Conservation (phyloP, 2,113 vertebrate genomes). For the Ammospiza nelsoni region DNA sequence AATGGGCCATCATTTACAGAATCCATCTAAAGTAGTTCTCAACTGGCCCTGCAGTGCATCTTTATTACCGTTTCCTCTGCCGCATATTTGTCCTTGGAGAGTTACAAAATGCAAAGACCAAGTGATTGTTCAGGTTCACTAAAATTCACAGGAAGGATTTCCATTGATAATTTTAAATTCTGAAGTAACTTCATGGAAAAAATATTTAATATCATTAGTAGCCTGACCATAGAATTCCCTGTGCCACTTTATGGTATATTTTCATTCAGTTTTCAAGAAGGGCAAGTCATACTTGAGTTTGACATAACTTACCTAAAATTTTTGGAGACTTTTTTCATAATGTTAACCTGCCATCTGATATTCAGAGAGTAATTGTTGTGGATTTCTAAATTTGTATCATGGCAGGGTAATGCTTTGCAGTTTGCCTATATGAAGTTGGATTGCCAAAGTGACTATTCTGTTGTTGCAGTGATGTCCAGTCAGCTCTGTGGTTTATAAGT, state of each 20-base stretch:
- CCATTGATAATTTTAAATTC: slow-evolving; percentile 14
- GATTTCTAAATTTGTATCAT: background rate
- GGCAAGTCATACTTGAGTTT: background rate
- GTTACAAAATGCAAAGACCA: background rate
- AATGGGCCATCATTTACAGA: background rate
- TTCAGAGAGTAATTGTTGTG: background rate
- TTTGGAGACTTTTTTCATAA: background rate
- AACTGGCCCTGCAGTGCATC: background rate
- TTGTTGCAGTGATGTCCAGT: background rate
- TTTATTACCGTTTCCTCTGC: slow-evolving; percentile 17
- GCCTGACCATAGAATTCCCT: background rate
- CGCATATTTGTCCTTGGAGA: background rate
- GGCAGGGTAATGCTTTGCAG: background rate
- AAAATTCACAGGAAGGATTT: slow-evolving; percentile 39
- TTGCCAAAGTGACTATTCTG: background rate
- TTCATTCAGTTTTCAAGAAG: background rate
- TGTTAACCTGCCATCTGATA: background rate
- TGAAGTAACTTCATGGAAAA: background rate
- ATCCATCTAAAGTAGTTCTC: slow-evolving; percentile 4
- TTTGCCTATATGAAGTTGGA: background rate
- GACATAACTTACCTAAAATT: background rate
- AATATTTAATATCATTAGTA: background rate
- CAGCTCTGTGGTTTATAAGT: background rate
- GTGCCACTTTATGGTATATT: background rate
- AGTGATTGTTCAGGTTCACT: slow-evolving; percentile 33